Evolutionary conservation across 2,888 invertebrate genomes (phyloP).

Genomic region (Heliconius erato): DNA sequence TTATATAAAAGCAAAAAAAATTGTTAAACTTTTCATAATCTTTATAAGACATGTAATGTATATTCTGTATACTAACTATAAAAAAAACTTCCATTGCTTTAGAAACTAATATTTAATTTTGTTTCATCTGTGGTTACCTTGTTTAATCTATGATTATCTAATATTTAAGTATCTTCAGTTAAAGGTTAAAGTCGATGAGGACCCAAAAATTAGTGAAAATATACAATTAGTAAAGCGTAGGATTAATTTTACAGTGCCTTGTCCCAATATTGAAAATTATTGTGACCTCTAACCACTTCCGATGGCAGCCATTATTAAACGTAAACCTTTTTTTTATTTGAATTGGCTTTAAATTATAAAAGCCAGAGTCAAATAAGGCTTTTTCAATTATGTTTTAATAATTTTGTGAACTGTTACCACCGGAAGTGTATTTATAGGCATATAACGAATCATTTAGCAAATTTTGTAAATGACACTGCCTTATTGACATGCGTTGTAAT

Average conservation of each 20-base stretch:
- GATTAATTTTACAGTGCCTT: constrained; percentile 53
- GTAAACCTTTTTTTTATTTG: background rate
- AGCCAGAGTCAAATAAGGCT: constrained; percentile 1
- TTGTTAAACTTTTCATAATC: background rate
- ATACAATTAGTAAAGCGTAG: constrained; percentile 47
- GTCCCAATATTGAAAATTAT: constrained; percentile 42
- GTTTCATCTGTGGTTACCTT: constrained; percentile 18
- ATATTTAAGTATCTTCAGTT: constrained; percentile 33
- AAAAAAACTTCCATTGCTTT: background rate
- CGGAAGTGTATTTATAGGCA: background rate
- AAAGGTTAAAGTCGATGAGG: constrained; percentile 35
- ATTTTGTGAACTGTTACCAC: background rate
- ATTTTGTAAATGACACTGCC: constrained; percentile 45
- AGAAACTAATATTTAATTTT: background rate
- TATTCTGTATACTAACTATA: background rate
- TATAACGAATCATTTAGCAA: constrained; percentile 44
- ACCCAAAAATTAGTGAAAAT: constrained; percentile 45
- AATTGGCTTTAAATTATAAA: background rate
- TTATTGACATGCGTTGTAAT: constrained; percentile 34
- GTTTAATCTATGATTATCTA: constrained; percentile 24
- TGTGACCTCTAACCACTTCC: background rate
- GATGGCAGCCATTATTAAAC: constrained; percentile 1
- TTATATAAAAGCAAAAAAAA: too few species aligned
- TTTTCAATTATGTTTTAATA: background rate
- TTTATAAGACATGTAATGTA: background rate